Evolutionary conservation across 2,113 vertebrate species (phyloP).

Genomic region (Pachypanchax playfairii): DNA sequence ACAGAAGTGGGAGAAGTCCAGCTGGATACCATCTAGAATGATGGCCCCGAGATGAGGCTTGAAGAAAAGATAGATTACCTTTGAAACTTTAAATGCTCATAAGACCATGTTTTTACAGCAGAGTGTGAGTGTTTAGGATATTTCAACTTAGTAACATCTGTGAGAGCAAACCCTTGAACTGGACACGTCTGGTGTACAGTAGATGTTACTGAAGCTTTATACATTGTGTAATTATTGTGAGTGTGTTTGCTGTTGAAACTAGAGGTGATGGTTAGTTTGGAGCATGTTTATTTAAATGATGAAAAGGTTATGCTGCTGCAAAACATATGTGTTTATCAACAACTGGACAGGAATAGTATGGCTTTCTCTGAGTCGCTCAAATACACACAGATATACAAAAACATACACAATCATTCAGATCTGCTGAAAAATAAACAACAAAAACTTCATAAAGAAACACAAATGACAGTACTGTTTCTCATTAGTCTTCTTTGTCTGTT

Average conservation of each 20-base stretch:
- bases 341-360: conserved; percentile 14
- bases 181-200: neutral
- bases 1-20: conserved; percentile 36
- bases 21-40: conserved; percentile 53
- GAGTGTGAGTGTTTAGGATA: conserved; percentile 11
- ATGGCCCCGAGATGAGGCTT: conserved; percentile 19
- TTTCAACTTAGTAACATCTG: conserved; percentile 19
- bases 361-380: neutral
- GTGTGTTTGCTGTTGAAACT: conserved; percentile 29
- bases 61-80: conserved; percentile 23
- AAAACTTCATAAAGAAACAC: neutral
- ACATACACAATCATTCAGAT: neutral
- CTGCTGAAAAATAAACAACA: neutral
- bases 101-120: neutral
- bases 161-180: conserved; percentile 18
- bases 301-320: conserved; percentile 33
- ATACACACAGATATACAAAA: neutral
- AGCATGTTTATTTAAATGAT: conserved; percentile 42
- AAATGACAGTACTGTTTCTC: conserved; percentile 23
- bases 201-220: conserved; percentile 19
- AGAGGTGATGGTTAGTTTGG: conserved; percentile 38
- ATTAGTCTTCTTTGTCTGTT: conserved; percentile 29
- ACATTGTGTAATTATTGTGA: conserved; percentile 41
- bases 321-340: conserved; percentile 49
- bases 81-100: conserved; percentile 3